Base-by-base conservation (phyloP, 2,797 vertebrate genomes). In the Phrynocephalus forsythii region DNA sequence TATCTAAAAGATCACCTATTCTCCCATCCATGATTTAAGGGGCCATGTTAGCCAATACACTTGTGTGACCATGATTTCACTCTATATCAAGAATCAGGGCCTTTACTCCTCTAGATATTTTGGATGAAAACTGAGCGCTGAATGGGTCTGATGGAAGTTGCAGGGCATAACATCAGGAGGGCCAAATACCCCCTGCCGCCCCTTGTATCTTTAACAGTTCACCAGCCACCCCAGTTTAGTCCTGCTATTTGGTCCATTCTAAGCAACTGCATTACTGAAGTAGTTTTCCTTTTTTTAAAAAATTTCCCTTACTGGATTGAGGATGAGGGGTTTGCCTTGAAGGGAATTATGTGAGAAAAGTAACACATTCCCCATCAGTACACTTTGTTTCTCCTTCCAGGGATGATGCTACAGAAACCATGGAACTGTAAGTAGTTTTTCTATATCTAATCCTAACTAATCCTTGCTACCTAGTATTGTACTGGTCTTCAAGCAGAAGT, bases 371-470 rank as follows among this genome's bases (percentile, higher is more conserved):
- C 13, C 3, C 16, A 69, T 84, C 60, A 63, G 60, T 26, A 20
- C 28, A 33, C 16, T 18, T 15, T 4, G 22, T 89, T 15, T 91
- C 72, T 91, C 38, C 8, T 30, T 1, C 7, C 82, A 96, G 95
- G 79, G 86, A 92, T 13, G 86, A 80, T 28, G 52, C 15, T 73
- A 82, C 18, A 5, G 80, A 94, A 91, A 81, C 30, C 67, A 79
- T 94, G 72, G 95, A 95, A 85, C 89, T 94, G 95, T 95, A 90
- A 95, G 95, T 90, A 81, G 15, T 71, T 63, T 71, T 63, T 10
- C 6, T 1, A 2, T 26, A 15, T 6, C 67, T 79, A 44, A 44
- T 44, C 13, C 38, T 38, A 8, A 0, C 38, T 76, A 33, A 60
- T 72, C 20, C 28, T 69, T n/a, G 63, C 24, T 77, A 60, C 26